Base-by-base conservation (phyloP, 2,888 invertebrate genomes). In the Thymelicus sylvestris region DNA sequence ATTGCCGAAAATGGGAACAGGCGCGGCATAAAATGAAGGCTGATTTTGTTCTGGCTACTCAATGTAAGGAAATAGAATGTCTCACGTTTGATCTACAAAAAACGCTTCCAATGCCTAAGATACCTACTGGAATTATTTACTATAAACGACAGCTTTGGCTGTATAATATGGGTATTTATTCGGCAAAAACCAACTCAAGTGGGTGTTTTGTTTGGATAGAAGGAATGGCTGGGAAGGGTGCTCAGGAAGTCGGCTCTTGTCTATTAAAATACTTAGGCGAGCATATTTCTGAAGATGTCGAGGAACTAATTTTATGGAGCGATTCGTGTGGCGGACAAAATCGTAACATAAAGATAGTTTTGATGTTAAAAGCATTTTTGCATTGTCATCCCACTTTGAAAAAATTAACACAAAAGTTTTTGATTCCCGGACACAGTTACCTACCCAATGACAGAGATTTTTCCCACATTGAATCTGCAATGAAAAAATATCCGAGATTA, bases 161-260 rank as follows among this genome's bases (percentile, higher is more conserved):
- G 7, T 72, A 69, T 24, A 69, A 70, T 31, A 48, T 47, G 38
- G 68, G 69, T 6, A 31, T 72, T 41, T 60, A 72, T 59, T n/a
- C 64, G 13, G 65, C 52, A 24, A 65, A 50, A 0, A 57, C 50
- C 44, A 63, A 75, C 61, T 52, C 55, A 38, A 71, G 71, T 6
- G 24, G 69, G 39, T 73, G 72, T 38, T 72, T 38, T 71, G 73
- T 73, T 10, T 73, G 76, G 77, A 41, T 72, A 19, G 77, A 74
- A 66, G 65, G 72, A n/a, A 62, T 69, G 59, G 76, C 76, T 48
- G 75, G 73, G 8, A 44, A 66, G 50, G 72, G 73, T 39, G 60
- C 71, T 2, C 71, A 74, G 50, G 73, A 73, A 64, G 63, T 75
- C 10, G 64, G 31, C 31, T 31, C 31, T 31, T 31, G 31, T 31